Percentiles rank a stretch among this genome's conserved stretches.
phyloP scores from a whole-genome alignment of 2,888 invertebrate genomes.

The Tenodera sinensis region DNA sequence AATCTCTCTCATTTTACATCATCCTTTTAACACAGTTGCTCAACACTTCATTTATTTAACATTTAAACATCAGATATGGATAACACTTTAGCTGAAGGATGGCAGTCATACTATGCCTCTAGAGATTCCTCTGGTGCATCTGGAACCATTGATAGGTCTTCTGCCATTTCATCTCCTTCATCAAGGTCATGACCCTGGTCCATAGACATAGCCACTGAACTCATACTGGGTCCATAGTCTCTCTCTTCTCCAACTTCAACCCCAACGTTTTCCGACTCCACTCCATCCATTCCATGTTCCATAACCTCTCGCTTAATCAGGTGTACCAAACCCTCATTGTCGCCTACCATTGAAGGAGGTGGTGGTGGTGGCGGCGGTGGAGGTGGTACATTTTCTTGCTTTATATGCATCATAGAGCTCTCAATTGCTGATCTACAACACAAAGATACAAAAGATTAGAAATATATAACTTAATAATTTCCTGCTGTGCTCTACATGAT shows the following conservation, averaged over 20 bases:
- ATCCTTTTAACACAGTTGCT: not conserved
- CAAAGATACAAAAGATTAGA: not conserved
- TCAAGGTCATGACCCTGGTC: constrained; percentile 28
- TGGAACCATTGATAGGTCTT: constrained; percentile 33
- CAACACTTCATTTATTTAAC: not conserved
- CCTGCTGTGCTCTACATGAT: no score
- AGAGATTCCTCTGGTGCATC: constrained; percentile 29
- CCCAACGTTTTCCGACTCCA: constrained; percentile 21
- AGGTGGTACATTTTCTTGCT: constrained; percentile 27
- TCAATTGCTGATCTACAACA: constrained; percentile 30
- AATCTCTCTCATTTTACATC: not conserved
- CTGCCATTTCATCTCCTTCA: constrained; percentile 31
- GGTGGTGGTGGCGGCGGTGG: not conserved
- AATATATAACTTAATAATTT: not conserved
- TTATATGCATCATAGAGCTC: constrained; percentile 30
- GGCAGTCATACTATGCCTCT: constrained; percentile 31
- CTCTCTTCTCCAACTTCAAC: constrained; percentile 23
- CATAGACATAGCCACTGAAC: constrained; percentile 14
- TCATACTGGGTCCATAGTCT: constrained; percentile 4
- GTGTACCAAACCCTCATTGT: constrained; percentile 30
- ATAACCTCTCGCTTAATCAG: constrained; percentile 33
- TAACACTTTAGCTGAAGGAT: constrained; percentile 4
- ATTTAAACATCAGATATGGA: constrained; percentile 9
- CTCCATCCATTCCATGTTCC: constrained; percentile 31
- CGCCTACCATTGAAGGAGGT: constrained; percentile 2